Percentiles rank a stretch among this genome's conserved stretches.
Conservation (phyloP, 2,797 vertebrate genomes). For the Pempheris klunzingeri region DNA sequence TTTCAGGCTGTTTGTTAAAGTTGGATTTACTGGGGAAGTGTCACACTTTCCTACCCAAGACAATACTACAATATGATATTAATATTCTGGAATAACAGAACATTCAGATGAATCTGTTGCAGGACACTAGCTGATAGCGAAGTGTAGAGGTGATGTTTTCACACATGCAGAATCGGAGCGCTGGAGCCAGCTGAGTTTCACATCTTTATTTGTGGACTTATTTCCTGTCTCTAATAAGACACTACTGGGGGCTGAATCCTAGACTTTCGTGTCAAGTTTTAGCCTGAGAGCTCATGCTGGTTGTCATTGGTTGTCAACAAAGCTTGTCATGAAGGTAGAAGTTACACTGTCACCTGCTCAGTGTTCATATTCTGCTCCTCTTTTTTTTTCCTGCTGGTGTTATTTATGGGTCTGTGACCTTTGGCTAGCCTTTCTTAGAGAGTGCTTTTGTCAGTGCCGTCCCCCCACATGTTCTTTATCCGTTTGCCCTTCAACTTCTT, state of each 20-base stretch:
- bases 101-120: neutral
- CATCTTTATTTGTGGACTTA: conserved; percentile 9
- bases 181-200: neutral
- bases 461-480: conserved; percentile 39
- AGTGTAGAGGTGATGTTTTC: neutral
- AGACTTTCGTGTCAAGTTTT: neutral
- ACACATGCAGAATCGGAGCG: neutral
- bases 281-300: conserved; percentile 17
- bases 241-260: neutral
- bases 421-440: conserved; percentile 49
- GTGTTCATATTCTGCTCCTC: conserved; percentile 13
- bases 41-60: neutral
- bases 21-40: neutral
- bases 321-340: neutral
- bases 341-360: neutral
- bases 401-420: conserved; percentile 58
- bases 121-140: neutral
- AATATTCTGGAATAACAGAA: conserved; percentile 3
- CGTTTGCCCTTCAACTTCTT: conserved; percentile 52
- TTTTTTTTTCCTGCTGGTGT: conserved; percentile 24
- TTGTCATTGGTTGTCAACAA: too few relatives aligned
- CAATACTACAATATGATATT: neutral
- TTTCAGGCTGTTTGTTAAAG: conserved; percentile 7
- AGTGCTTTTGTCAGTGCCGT: conserved; percentile 31
- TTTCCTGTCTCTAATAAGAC: conserved; percentile 5